phyloP scores from a whole-genome alignment of 1,140 invertebrate species.

The Gryon sp. region DNA sequence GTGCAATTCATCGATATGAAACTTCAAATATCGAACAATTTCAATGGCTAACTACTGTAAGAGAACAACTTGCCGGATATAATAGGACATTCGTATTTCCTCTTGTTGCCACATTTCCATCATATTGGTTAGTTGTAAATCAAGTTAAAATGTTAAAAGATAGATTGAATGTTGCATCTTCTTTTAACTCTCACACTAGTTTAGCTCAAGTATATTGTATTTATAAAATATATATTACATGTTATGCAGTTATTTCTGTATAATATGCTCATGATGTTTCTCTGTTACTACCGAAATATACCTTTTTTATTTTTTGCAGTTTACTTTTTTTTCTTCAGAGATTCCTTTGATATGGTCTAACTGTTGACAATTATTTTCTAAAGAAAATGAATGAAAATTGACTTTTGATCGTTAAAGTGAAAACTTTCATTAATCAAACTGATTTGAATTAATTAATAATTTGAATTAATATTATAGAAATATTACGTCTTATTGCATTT shows the following conservation, averaged over 20 bases:
- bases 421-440: not conserved
- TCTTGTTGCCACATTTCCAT: conserved; percentile 39
- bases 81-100: conserved; percentile 61
- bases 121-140: conserved; percentile 43
- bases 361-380: conserved; percentile 23
- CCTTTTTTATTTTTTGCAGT: no score
- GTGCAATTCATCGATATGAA: conserved; percentile 57
- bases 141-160: conserved; percentile 41
- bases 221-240: conserved; percentile 21
- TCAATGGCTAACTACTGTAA: conserved; percentile 43
- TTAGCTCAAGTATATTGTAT: no score
- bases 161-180: conserved; percentile 26
- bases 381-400: conserved; percentile 13
- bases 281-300: no score
- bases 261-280: conserved; percentile 28
- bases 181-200: conserved; percentile 22
- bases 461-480: not conserved
- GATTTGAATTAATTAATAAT: no score
- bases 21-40: conserved; percentile 42
- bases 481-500: no score
- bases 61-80: conserved; percentile 59
- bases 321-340: no score
- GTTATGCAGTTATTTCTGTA: no score
- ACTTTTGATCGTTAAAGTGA: conserved; percentile 6
- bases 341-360: conserved; percentile 13